Percentiles rank a stretch among this genome's conserved stretches.
Conservation (phyloP, 2,888 invertebrate genomes). For the Ochropleura leucogaster region DNA sequence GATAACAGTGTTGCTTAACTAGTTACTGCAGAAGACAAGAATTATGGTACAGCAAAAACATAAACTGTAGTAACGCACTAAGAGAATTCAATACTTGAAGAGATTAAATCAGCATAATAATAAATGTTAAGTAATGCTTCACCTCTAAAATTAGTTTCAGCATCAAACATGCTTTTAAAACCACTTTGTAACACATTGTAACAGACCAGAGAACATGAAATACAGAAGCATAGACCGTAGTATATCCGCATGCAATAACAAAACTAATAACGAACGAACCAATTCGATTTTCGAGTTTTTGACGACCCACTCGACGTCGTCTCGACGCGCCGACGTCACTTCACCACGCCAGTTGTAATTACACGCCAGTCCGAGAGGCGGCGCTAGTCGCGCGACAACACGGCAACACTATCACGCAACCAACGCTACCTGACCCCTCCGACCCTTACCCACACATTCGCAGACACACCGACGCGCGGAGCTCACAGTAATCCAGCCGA, state of each 20-base stretch:
- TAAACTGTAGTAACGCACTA: constrained; percentile 22
- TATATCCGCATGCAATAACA: constrained; percentile 58
- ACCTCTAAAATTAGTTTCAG: constrained; percentile 27
- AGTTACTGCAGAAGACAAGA: constrained; percentile 5
- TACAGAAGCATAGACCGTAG: constrained; percentile 20
- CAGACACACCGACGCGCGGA: constrained; percentile 45
- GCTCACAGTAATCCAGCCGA: constrained; percentile 69
- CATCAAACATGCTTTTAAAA: constrained; percentile 1
- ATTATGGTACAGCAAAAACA: constrained; percentile 12
- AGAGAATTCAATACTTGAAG: constrained; percentile 28
- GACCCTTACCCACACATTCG: constrained; percentile 46
- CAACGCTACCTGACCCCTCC: constrained; percentile 67
- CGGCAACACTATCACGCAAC: constrained; percentile 59
- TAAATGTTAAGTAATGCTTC: constrained; percentile 11
- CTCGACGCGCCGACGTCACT: constrained; percentile 70
- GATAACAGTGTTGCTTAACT: constrained; percentile 15
- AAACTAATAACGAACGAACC: constrained; percentile 73
- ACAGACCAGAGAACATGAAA: constrained; percentile 19
- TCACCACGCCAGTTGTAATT: constrained; percentile 74
- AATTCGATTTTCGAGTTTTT: constrained; percentile 82
- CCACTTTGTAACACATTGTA: constrained; percentile 28
- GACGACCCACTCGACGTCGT: constrained; percentile 78
- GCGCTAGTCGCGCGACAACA: constrained; percentile 70
- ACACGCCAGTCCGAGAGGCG: constrained; percentile 72
- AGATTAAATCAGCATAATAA: constrained; percentile 42